A percentile compares a stretch with the other conserved stretches of the same genome.
Evolutionary conservation across 1,140 invertebrate genomes (phyloP).

Genomic region (Eupristina koningsbergeri): DNA sequence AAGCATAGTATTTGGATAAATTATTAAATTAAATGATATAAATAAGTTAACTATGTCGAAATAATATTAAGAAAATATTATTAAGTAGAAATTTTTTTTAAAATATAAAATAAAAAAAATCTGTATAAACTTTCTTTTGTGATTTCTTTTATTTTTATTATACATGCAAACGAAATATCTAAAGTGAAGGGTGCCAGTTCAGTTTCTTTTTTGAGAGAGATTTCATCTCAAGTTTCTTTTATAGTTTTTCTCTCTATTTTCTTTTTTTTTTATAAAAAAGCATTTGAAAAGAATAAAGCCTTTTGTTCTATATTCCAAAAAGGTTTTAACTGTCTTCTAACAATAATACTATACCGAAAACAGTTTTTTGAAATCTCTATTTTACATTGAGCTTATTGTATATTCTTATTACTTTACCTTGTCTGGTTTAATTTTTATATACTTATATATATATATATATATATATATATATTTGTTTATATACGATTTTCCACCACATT

Average conservation of each 20-base stretch:
- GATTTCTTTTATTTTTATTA: background rate
- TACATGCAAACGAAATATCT: background rate
- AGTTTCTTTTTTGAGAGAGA: background rate
- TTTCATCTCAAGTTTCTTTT: background rate
- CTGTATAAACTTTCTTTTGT: no score
- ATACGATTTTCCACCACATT: no score
- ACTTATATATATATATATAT: no score
- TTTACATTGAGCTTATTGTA: slow-evolving; percentile 10
- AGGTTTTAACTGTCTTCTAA: slow-evolving; percentile 31
- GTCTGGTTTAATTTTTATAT: background rate
- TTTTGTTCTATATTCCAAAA: slow-evolving; percentile 4
- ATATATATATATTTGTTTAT: no score
- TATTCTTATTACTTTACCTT: background rate
- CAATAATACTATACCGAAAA: background rate
- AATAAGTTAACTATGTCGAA: no score
- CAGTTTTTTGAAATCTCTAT: background rate
- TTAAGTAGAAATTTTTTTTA: no score
- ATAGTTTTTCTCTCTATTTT: background rate
- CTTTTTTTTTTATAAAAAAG: slow-evolving; percentile 32
- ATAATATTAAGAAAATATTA: no score
- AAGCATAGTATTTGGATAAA: no score
- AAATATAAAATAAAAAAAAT: no score
- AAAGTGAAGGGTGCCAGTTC: background rate
- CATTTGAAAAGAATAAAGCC: slow-evolving; percentile 34
- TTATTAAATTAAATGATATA: no score